These are phyloP conservation scores for Eutolmus rufibarbis DNA, from an alignment of 2,888 invertebrate genomes.

Conservation along the genomic window DNA sequence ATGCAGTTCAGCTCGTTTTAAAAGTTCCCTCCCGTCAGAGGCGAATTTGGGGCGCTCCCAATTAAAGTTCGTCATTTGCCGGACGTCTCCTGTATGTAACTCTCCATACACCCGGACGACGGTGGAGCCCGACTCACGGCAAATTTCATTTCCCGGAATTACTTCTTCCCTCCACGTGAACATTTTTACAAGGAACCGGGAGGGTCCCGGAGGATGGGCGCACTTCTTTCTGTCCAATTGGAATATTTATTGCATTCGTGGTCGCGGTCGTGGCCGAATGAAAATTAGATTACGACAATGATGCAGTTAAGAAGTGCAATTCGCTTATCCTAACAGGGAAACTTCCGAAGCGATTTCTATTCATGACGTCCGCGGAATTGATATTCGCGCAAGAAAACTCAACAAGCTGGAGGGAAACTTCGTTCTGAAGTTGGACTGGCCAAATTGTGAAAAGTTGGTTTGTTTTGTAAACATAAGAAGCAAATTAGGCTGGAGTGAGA, in stretches of 20 bases:
- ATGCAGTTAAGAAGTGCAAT: constrained; percentile 18
- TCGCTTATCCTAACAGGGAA: constrained; percentile 13
- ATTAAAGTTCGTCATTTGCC: constrained; percentile 35
- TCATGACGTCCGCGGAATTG: constrained; percentile 11
- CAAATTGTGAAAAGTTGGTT: not conserved
- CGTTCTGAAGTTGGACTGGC: not conserved
- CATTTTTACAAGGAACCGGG: not conserved
- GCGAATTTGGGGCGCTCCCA: constrained; percentile 7
- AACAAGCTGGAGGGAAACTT: not conserved
- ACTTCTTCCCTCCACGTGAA: not conserved
- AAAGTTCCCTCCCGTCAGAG: not conserved
- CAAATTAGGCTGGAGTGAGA: not conserved
- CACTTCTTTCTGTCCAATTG: not conserved
- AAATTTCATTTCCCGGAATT: constrained; percentile 4
- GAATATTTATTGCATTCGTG: not conserved
- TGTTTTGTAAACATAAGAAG: not conserved
- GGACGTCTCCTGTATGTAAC: not conserved
- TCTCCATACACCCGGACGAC: not conserved
- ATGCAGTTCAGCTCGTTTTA: constrained; percentile 29
- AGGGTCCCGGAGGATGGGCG: not conserved
- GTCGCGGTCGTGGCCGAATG: not conserved
- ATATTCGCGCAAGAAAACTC: not conserved
- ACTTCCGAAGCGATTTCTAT: constrained; percentile 13
- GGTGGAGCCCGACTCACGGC: not conserved
- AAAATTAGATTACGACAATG: constrained; percentile 14